phyloP scores from a whole-genome alignment of 30 jellyfish, hydroid and myxozoan species.

The Hydra vulgaris region DNA sequence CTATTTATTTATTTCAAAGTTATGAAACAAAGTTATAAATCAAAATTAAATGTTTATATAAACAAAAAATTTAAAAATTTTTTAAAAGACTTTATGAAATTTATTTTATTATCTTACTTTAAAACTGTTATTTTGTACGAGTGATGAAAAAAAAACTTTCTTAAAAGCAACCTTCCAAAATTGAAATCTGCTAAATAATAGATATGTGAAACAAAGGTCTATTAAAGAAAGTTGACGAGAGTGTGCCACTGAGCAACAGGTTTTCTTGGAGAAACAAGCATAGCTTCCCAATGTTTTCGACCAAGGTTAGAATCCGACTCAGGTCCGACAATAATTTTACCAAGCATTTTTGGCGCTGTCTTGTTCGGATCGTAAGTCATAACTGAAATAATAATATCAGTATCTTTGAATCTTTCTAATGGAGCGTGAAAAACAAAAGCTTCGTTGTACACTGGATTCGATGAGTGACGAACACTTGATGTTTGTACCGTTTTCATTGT shows the following conservation, averaged over 20 bases:
- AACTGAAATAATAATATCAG: constrained; percentile 41
- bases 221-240: not conserved
- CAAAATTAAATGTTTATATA: too few species aligned
- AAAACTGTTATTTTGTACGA: too few species aligned
- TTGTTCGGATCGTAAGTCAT: constrained; percentile 21
- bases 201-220: too few species aligned
- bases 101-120: too few species aligned
- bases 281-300: constrained; percentile 88
- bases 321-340: constrained; percentile 59
- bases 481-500: constrained; percentile 64
- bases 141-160: too few species aligned
- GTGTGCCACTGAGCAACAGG: constrained; percentile 93
- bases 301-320: constrained; percentile 61
- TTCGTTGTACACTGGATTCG: constrained; percentile 72
- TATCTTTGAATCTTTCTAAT: constrained; percentile 45
- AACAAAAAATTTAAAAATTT: too few species aligned
- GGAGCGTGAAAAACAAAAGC: constrained; percentile 86
- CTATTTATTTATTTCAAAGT: too few species aligned
- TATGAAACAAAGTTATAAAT: too few species aligned
- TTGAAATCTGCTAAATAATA: too few species aligned
- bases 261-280: constrained; percentile 63
- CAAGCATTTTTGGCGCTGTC: constrained; percentile 25
- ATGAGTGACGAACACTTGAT: constrained; percentile 33
- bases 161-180: too few species aligned
- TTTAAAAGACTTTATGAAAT: too few species aligned